phyloP scores from a whole-genome alignment of 2,797 vertebrate species.

The Poliocrania exsul region DNA sequence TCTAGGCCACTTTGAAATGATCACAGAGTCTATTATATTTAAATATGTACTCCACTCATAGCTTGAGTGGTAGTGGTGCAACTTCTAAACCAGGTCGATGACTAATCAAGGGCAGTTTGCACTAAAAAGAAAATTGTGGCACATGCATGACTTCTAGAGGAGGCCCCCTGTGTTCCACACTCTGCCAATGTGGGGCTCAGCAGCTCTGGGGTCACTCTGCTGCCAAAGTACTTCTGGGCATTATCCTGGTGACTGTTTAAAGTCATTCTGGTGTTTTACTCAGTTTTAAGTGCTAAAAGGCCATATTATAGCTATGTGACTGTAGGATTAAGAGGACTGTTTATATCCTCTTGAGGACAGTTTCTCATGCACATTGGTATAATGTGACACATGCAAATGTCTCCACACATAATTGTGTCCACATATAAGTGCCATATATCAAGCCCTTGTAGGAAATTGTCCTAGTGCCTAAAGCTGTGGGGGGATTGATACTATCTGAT shows the following conservation, averaged over 20 bases:
- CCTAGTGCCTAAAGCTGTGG: neutral
- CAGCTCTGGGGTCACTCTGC: neutral
- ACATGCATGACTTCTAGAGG: neutral
- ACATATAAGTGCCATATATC: neutral
- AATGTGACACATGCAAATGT: neutral
- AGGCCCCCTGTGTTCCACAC: neutral
- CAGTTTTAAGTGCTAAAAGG: neutral
- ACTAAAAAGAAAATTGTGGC: neutral
- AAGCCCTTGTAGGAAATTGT: neutral
- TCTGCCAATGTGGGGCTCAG: neutral
- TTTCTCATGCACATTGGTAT: neutral
- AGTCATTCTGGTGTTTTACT: neutral
- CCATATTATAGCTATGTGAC: neutral
- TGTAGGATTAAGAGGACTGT: neutral
- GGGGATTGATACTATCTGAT: neutral
- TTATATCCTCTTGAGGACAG: neutral
- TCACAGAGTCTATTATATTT: neutral
- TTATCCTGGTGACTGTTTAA: neutral
- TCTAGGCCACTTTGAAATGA: constrained; percentile 59
- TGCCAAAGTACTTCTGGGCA: neutral
- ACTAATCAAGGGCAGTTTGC: constrained; percentile 58
- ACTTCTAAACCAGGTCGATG: constrained; percentile 56
- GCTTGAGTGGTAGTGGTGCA: neutral
- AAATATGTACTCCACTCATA: constrained; percentile 2
- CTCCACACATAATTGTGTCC: neutral